phyloP scores from a whole-genome alignment of 2,797 vertebrate genomes.

The Galagoides demidoff region DNA sequence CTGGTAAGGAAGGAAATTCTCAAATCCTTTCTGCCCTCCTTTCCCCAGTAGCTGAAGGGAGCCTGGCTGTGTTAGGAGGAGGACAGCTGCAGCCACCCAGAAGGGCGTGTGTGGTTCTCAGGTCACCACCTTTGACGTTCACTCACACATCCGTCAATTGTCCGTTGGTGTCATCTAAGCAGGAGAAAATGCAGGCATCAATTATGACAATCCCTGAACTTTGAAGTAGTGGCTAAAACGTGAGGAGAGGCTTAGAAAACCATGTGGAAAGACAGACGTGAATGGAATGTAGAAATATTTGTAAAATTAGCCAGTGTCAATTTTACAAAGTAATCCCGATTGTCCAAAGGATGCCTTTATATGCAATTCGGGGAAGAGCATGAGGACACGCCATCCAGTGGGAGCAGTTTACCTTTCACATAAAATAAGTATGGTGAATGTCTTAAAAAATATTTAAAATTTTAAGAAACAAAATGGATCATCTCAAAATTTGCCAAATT shows the following conservation, averaged over 20 bases:
- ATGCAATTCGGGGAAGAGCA: neutral
- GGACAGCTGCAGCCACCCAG: neutral
- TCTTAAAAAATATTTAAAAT: conserved; percentile 36
- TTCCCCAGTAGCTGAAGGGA: neutral
- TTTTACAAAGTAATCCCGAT: neutral
- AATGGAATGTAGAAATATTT: neutral
- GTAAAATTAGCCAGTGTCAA: neutral
- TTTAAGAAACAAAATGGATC: conserved; percentile 45
- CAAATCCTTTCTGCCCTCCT: neutral
- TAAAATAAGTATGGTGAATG: neutral
- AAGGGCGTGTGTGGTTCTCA: neutral
- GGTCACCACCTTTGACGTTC: neutral
- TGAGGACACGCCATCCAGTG: neutral
- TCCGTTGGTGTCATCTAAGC: neutral
- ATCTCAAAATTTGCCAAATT: conserved; percentile 33
- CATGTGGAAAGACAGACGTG: neutral
- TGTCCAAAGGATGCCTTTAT: conserved; percentile 37
- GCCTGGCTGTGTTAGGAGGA: neutral
- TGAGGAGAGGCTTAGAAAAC: neutral
- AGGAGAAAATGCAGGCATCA: neutral
- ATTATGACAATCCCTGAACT: neutral
- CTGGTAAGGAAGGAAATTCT: neutral
- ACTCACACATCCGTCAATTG: neutral
- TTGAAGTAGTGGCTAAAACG: neutral
- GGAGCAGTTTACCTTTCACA: neutral